These are phyloP conservation scores for Venturia canescens DNA, from an alignment of 1,140 invertebrate genomes.

Conservation along the genomic window DNA sequence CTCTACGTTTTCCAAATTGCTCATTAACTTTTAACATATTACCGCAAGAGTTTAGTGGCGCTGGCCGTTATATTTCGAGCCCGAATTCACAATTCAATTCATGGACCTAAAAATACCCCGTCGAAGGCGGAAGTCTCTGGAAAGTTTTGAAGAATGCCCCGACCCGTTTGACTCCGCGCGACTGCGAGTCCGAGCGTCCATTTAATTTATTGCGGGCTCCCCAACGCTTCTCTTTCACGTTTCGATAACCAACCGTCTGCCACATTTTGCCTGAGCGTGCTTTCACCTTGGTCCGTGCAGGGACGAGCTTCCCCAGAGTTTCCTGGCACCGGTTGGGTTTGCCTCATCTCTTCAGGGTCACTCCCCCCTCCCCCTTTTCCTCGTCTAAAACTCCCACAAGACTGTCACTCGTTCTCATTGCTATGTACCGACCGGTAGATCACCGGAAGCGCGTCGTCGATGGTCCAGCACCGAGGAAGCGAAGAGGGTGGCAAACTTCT, in stretches of 20 bases:
- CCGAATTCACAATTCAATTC: too few species aligned
- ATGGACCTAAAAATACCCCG: too few species aligned
- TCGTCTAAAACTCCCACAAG: not conserved
- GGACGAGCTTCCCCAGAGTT: conserved; percentile 12
- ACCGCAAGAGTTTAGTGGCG: too few species aligned
- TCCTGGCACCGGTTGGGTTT: not conserved
- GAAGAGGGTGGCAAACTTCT: conserved; percentile 36
- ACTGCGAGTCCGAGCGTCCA: too few species aligned
- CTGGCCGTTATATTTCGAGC: too few species aligned
- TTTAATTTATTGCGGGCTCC: too few species aligned
- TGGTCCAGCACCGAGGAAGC: conserved; percentile 5
- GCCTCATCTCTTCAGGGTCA: not conserved
- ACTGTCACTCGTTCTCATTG: not conserved
- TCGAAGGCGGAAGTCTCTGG: too few species aligned
- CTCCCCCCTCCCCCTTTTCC: not conserved
- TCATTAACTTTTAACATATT: too few species aligned
- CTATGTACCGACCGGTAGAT: not conserved
- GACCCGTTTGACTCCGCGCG: too few species aligned
- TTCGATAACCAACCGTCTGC: not conserved
- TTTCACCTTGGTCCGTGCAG: conserved; percentile 23
- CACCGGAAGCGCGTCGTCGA: conserved; percentile 8
- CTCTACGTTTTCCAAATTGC: too few species aligned
- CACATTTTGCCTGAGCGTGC: conserved; percentile 17
- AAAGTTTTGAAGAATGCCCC: too few species aligned
- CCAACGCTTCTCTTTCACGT: too few species aligned